Conservation (phyloP, 1,140 invertebrate species). For the Anagrus nilaparvatae region DNA sequence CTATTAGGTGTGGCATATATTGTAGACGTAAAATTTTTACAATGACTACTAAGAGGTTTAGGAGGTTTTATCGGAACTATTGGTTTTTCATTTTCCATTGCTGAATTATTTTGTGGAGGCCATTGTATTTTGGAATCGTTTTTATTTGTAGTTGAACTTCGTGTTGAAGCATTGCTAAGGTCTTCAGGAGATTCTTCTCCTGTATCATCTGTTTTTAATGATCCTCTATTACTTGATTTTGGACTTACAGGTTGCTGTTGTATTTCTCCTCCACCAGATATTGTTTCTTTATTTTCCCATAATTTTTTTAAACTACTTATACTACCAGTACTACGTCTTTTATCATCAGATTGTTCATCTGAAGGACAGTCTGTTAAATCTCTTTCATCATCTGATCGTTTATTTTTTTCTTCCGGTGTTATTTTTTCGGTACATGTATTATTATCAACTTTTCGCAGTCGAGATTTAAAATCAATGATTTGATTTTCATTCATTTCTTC, state of each 20-base stretch:
- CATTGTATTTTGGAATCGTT: slow-evolving; percentile 49
- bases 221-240: slow-evolving; percentile 30
- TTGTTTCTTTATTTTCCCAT: slow-evolving; percentile 70
- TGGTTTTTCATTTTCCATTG: slow-evolving; percentile 52
- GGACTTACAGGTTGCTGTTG: slow-evolving; percentile 46
- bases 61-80: slow-evolving; percentile 53
- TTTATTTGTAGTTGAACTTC: slow-evolving; percentile 36
- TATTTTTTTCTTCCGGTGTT: slow-evolving; percentile 4
- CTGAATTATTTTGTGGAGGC: slow-evolving; percentile 24
- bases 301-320: slow-evolving; percentile 87
- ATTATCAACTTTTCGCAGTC: slow-evolving; percentile 70
- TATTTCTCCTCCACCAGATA: slow-evolving; percentile 24
- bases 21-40: slow-evolving; percentile 41
- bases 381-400: slow-evolving; percentile 20
- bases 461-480: slow-evolving; percentile 77
- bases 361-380: slow-evolving; percentile 34
- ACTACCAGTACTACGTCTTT: slow-evolving; percentile 83
- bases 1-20: slow-evolving; percentile 49
- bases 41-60: slow-evolving; percentile 35
- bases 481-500: slow-evolving; percentile 45
- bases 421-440: slow-evolving; percentile 41
- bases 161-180: slow-evolving; percentile 35
- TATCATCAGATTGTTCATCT: slow-evolving; percentile 66
- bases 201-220: slow-evolving; percentile 29
- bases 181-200: slow-evolving; percentile 45